Evolutionary conservation across 2,797 vertebrate genomes (phyloP), one percentile per base, ranked within the genome.

Genomic region (Ataeniobius toweri): DNA sequence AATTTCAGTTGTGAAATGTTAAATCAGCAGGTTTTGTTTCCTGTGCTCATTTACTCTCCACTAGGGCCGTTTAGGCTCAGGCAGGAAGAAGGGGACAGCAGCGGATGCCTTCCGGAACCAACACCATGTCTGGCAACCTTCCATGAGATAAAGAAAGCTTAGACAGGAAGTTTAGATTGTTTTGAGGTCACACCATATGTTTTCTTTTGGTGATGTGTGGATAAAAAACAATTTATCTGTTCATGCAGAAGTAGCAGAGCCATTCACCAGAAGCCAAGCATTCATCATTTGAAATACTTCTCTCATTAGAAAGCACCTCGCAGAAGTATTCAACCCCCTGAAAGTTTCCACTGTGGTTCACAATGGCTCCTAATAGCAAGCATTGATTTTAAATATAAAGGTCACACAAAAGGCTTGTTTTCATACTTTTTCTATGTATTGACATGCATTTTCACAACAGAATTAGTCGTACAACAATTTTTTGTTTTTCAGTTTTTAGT

Each of bases 161-260:
- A 84, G 71, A 85, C 80, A 75, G 84, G 74, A 81, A 81, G 78
- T 80, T 84, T 79, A 83, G n/a, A 58, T 73, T 83, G 61, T 73
- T 58, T 77, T 84, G 84, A 71, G 61, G 39, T 85, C 76, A 69
- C 18, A 24, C 39, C 16, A 74, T 71, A 69, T 76, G 63, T 72
- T 73, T 82, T 71, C 70, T 73, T 6, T 12, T 53, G 18, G 10
- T 71, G 71, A 39, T 74, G 65, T 82, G 77, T 79, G 74, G 79
- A 84, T 3, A 51, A 67, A 74, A 78, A 13, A 0, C 2, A 46
- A 3, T 26, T 50, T 41, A 63, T 78, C 48, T 79, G 48, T 79
- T 26, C 3, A 18, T 44, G 39, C 26, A 39, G 16, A 28, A 9
- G 44, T 12, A 14, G 44, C 16, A 13, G 74, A 68, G 69, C 13